Evolutionary conservation across 2,113 vertebrate species (phyloP).

Genomic region (Zingel zingel): DNA sequence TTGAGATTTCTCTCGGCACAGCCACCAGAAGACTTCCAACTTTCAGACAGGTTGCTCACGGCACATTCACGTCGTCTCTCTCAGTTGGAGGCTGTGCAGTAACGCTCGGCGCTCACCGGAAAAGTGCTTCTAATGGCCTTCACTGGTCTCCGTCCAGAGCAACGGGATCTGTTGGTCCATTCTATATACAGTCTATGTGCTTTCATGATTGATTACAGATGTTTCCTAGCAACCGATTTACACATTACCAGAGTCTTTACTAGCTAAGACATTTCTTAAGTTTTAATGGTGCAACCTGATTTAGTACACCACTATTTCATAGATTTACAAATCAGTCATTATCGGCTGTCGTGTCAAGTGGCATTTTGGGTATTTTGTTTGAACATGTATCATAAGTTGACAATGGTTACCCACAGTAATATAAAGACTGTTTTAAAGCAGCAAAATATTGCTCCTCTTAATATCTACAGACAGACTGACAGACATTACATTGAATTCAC

Average conservation of each 20-base stretch:
- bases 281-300: background rate
- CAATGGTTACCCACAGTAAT: background rate
- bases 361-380: background rate
- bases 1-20: too few relatives aligned
- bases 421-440: background rate
- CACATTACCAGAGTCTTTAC: background rate
- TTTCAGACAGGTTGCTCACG: too few relatives aligned
- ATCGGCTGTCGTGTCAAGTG: too few relatives aligned
- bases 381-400: background rate
- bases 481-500: background rate
- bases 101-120: too few relatives aligned
- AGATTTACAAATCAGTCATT: background rate
- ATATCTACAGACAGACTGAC: conserved; percentile 11
- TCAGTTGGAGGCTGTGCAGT: too few relatives aligned
- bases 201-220: too few relatives aligned
- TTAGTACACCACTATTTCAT: background rate
- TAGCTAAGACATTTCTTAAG: background rate
- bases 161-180: too few relatives aligned
- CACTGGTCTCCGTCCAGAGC: too few relatives aligned
- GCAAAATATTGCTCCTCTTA: background rate
- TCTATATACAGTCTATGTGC: too few relatives aligned
- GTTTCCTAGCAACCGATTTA: background rate
- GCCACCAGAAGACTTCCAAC: too few relatives aligned
- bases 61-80: too few relatives aligned
- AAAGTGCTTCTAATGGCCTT: too few relatives aligned